phyloP scores from a whole-genome alignment of 2,113 vertebrate genomes.

The Tachysurus vachellii region DNA sequence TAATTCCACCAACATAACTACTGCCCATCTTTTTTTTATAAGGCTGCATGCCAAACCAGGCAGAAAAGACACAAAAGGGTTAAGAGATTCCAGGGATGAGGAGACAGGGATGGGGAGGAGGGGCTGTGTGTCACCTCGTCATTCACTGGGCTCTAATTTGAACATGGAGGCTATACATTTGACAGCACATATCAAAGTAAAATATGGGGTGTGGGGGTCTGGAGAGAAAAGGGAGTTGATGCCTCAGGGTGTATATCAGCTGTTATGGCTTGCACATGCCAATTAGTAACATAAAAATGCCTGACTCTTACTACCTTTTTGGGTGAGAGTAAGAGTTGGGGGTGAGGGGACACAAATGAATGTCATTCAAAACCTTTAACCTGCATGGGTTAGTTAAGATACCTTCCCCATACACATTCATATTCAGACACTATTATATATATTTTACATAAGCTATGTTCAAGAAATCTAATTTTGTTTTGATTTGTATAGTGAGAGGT shows the following conservation, averaged over 20 bases:
- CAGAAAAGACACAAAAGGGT: conserved; percentile 12
- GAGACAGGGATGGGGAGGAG: conserved; percentile 48
- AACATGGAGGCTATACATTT: conserved; percentile 74
- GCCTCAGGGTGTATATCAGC: conserved; percentile 43
- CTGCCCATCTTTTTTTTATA: conserved; percentile 21
- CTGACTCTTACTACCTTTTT: conserved; percentile 45
- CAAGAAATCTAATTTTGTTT: not conserved
- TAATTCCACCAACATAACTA: conserved; percentile 12
- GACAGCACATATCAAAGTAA: conserved; percentile 69
- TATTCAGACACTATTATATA: not conserved
- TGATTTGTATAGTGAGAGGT: not conserved
- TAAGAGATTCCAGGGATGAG: conserved; percentile 35
- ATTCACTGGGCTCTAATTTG: conserved; percentile 72
- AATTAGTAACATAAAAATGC: conserved; percentile 74
- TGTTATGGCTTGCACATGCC: conserved; percentile 71
- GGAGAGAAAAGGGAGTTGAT: conserved; percentile 53
- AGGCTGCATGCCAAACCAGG: conserved; percentile 13
- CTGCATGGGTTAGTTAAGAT: not conserved
- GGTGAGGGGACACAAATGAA: not conserved
- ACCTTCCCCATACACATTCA: not conserved
- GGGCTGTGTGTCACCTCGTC: conserved; percentile 68
- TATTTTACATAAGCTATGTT: not conserved
- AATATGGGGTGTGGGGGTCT: conserved; percentile 42
- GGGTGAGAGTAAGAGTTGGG: conserved; percentile 20
- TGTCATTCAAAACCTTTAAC: conserved; percentile 27